Evolutionary conservation across 2,888 invertebrate genomes (phyloP).

Genomic region (Tricholauxania praeusta): DNA sequence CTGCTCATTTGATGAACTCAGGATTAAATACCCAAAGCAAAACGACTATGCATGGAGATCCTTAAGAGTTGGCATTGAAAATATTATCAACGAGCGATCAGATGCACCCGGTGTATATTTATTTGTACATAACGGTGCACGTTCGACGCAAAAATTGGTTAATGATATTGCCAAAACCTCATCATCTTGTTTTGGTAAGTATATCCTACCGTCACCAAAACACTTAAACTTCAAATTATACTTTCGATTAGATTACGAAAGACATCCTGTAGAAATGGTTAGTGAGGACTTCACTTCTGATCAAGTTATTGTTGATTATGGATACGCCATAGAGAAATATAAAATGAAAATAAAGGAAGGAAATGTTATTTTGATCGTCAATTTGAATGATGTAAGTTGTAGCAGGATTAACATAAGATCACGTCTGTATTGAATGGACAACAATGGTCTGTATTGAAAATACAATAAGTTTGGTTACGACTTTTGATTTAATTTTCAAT

Average conservation of each 20-base stretch:
- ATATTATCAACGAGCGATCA: conserved; percentile 52
- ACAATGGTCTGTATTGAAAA: too few species aligned
- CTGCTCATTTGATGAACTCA: not conserved
- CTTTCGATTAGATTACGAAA: conserved; percentile 41
- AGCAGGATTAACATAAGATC: not conserved
- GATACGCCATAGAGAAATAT: conserved; percentile 58
- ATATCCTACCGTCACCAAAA: not conserved
- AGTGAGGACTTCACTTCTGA: conserved; percentile 52
- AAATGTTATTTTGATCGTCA: conserved; percentile 59
- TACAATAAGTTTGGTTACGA: too few species aligned
- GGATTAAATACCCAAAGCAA: conserved; percentile 48
- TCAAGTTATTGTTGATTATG: conserved; percentile 55
- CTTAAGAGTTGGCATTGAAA: conserved; percentile 53
- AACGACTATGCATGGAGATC: conserved; percentile 50
- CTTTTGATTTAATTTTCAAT: too few species aligned
- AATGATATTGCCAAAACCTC: conserved; percentile 53
- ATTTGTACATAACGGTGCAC: conserved; percentile 52
- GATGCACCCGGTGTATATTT: conserved; percentile 56
- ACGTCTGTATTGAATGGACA: too few species aligned
- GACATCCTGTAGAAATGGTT: conserved; percentile 51
- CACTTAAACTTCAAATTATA: too few species aligned
- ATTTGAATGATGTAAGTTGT: conserved; percentile 60
- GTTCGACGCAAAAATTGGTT: conserved; percentile 47
- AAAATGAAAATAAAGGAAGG: conserved; percentile 55
- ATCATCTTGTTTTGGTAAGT: conserved; percentile 59